Evolutionary conservation across 2,113 vertebrate genomes (phyloP), one percentile per base, ranked within the genome.

Genomic region (Urocynchramus pylzowi): DNA sequence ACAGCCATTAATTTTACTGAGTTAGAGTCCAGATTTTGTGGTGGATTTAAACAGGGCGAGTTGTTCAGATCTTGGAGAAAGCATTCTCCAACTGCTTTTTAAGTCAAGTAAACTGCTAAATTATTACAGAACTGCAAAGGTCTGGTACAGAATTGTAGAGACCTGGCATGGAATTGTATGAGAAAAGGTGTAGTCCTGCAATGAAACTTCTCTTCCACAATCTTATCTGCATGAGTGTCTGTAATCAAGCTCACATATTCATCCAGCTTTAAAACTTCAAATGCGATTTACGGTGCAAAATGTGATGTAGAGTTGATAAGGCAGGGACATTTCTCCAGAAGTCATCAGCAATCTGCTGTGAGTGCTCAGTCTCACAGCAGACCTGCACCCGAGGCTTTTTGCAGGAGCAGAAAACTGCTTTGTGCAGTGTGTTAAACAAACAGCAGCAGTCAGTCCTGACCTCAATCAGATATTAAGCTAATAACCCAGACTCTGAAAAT

Each of bases 281-380:
- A 67, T 0, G 5, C 35, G 7, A 49, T 87, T 57, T 64, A 28
- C 7, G 0, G 65, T 33, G 49, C 76, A 52, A 60, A 76, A 64
- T 13, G 6, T 79, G 69, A 95, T 7, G 61, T 6, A 17, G 69
- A 82, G 44, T 16, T 78, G 77, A 76, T 73, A 49, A 91, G 87
- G 65, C 81, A 94, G 84, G 74, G 28, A 35, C 7, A 0, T 27
- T 41, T 56, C 81, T 89, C 39, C 21, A 61, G 57, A 79, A 93
- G 87, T 91, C 94, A 87, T 52, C 74, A 89, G 35, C 61, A 81
- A 70, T 89, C 89, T 91, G 86, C 59, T 93, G 41, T 74, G 76
- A 41, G 26, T 60, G 26, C 67, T 94, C 49, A 65, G 53, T 31
- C 81, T 81, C 60, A 21, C 50, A 79, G 57, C 28, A 82, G 61